Evolutionary conservation across 2,797 vertebrate species (phyloP).

Genomic region (Pitangus sulphuratus): DNA sequence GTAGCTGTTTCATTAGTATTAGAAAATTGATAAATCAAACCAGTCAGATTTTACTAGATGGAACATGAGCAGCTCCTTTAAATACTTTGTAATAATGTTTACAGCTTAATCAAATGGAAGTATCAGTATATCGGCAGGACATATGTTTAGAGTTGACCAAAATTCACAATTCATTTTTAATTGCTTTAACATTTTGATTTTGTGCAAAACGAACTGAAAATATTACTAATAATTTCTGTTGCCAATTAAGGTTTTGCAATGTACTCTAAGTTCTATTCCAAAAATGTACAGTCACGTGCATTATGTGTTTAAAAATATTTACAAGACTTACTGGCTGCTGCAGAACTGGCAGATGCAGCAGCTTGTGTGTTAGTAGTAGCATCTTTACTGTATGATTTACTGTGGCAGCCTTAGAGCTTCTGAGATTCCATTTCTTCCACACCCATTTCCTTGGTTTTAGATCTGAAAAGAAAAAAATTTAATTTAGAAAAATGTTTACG

Average conservation of each 20-base stretch:
- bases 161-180: neutral
- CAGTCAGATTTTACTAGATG: neutral
- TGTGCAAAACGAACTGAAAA: neutral
- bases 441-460: slow-evolving; percentile 47
- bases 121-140: neutral
- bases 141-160: neutral
- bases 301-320: neutral
- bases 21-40: neutral
- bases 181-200: neutral
- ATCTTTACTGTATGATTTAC: neutral
- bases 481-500: neutral
- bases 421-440: slow-evolving; percentile 69
- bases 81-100: neutral
- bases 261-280: neutral
- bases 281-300: neutral
- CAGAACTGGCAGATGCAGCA: neutral
- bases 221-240: neutral
- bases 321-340: neutral
- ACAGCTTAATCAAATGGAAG: neutral
- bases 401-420: neutral
- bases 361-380: neutral
- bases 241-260: neutral
- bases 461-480: slow-evolving; percentile 44
- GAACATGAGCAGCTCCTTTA: neutral
- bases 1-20: neutral